Base-by-base conservation (phyloP, 2,113 vertebrate species). In the Peromyscus maniculatus region DNA sequence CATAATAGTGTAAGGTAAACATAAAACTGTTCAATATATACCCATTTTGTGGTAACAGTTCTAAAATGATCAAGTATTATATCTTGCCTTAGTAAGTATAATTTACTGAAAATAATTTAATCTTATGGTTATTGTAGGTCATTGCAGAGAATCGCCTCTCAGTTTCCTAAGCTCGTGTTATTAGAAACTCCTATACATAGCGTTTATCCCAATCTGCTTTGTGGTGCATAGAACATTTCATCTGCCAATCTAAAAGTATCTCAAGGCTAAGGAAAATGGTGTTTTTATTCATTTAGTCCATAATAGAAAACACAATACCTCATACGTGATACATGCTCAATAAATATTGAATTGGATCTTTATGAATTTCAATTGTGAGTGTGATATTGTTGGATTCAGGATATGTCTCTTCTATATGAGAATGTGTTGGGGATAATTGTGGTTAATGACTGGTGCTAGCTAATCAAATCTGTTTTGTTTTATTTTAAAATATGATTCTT, bases 111-210 rank as follows among this genome's bases (percentile, higher is more conserved):
- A 96, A 91, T 97, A 90, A 94, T 91, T 96, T 91, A 84, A 84
- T 94, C 96, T 96, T 97, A 96, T 96, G 57, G 22, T 97, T 92
- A 75, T 92, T 79, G 11, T 94, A 86, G 89, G 80, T 96, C 91
- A 97, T 92, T 96, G 57, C n/a, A 95, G 79, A 92, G 92, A 92
- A 88, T 91, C 69, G 9, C 91, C 71, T 95, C 33, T 94, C 28
- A 39, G 5, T 90, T 92, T 80, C 93, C 80, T 97, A 74, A 95
- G 71, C 17, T 95, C 26, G 77, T 91, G 97, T 96, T 92, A 86
- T 92, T 74, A 31, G 3, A 79, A 75, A 80, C 15, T 91, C 11
- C 57, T 90, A 67, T 9, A 28, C 31, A n/a, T n/a, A 66, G 8
- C 9, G 52, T 91, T 92, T 77, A 96, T 95, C 46, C 59, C 62